Conservation (phyloP, 1,140 invertebrate genomes). For the Penaeus chinensis region DNA sequence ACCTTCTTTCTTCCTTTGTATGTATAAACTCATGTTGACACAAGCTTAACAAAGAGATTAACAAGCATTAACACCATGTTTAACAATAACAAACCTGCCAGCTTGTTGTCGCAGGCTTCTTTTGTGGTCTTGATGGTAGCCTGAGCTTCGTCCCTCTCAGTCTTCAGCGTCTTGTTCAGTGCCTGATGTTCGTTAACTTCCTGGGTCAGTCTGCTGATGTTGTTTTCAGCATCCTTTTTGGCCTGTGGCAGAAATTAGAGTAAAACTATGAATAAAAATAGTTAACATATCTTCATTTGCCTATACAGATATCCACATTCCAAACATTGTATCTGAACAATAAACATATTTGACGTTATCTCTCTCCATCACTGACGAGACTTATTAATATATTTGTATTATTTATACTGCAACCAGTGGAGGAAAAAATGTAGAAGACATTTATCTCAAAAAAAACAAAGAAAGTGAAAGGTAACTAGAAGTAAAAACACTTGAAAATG, state of each 20-base stretch:
- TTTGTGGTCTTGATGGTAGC: neutral
- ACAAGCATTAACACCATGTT: neutral
- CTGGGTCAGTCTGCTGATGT: neutral
- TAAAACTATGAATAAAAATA: neutral
- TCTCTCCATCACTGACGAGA: too few relatives aligned
- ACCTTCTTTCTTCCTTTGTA: neutral
- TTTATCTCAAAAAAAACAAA: too few relatives aligned
- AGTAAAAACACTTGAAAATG: too few relatives aligned
- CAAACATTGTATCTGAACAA: too few relatives aligned
- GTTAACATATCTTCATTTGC: too few relatives aligned
- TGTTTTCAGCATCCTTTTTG: conserved; percentile 1
- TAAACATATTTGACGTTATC: too few relatives aligned
- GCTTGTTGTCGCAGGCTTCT: neutral
- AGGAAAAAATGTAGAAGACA: too few relatives aligned
- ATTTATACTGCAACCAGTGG: too few relatives aligned
- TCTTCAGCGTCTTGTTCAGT: neutral
- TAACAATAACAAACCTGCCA: neutral
- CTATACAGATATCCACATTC: too few relatives aligned
- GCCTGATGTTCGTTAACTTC: neutral
- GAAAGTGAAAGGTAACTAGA: too few relatives aligned
- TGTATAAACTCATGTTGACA: neutral
- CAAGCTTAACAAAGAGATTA: neutral
- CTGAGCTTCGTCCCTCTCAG: neutral
- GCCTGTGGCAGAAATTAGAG: neutral
- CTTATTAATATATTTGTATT: too few relatives aligned